phyloP scores from a whole-genome alignment of 2,888 invertebrate species.

The Philereme vetulata region DNA sequence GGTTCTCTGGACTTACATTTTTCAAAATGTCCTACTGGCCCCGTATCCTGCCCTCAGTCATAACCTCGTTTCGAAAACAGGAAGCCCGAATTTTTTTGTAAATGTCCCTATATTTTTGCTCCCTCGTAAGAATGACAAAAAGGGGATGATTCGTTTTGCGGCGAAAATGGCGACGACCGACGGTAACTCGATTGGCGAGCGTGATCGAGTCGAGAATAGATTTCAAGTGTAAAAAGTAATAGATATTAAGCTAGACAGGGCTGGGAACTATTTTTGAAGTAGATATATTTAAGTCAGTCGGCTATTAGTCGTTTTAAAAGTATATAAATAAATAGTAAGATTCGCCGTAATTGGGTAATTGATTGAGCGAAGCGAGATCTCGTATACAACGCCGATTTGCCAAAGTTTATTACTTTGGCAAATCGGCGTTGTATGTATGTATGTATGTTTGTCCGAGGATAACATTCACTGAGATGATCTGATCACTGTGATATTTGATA shows the following conservation, averaged over 20 bases:
- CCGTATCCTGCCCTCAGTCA: neutral
- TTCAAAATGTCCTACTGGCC: neutral
- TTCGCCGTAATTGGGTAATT: too few relatives aligned
- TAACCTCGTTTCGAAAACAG: neutral
- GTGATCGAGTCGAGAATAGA: neutral
- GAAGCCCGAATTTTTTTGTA: neutral
- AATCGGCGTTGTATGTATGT: too few relatives aligned
- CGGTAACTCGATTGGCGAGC: neutral
- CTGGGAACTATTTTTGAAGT: neutral
- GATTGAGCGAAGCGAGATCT: too few relatives aligned
- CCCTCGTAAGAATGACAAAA: neutral
- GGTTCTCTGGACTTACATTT: too few relatives aligned
- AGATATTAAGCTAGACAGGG: neutral
- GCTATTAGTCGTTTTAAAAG: too few relatives aligned
- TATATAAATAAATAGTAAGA: too few relatives aligned
- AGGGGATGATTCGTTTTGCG: neutral
- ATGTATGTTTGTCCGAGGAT: too few relatives aligned
- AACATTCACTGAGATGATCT: too few relatives aligned
- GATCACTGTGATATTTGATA: too few relatives aligned
- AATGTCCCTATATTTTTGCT: neutral
- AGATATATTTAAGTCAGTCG: neutral
- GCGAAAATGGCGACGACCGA: neutral
- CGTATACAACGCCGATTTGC: too few relatives aligned
- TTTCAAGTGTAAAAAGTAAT: neutral
- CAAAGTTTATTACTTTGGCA: too few relatives aligned